Conservation (phyloP, 2,797 vertebrate species). For the Scomberomorus guttatus region DNA sequence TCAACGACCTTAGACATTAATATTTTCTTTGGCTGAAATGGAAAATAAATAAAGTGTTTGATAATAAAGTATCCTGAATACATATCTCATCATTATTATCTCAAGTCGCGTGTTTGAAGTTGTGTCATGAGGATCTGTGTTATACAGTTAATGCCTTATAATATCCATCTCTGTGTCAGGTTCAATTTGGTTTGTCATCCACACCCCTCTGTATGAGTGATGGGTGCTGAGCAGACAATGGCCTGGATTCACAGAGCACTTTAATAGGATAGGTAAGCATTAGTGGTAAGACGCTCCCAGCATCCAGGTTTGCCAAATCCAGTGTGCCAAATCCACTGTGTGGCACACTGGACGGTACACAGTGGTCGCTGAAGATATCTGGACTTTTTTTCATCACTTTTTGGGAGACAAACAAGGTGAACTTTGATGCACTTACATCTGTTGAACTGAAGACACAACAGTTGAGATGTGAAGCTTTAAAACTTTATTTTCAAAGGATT, state of each 20-base stretch:
- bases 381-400: constrained; percentile 69
- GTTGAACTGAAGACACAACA: constrained; percentile 8
- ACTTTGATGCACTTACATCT: constrained; percentile 36
- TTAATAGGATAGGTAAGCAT: constrained; percentile 88
- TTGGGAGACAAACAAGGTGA: constrained; percentile 76
- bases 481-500: neutral
- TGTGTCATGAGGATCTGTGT: constrained; percentile 11
- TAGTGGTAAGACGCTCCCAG: constrained; percentile 80
- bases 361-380: constrained; percentile 69
- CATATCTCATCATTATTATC: neutral
- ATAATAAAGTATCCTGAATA: neutral
- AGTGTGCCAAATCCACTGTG: constrained; percentile 85
- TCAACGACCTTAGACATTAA: neutral
- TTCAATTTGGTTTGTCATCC: constrained; percentile 68
- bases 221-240: constrained; percentile 85
- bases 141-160: constrained; percentile 23
- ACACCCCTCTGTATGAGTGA: constrained; percentile 47
- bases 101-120: neutral
- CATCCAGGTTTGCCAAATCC: constrained; percentile 80
- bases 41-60: neutral
- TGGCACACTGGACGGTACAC: constrained; percentile 77
- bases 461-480: constrained; percentile 16
- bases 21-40: too few relatives aligned
- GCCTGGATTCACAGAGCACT: constrained; percentile 79
- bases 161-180: constrained; percentile 61